phyloP scores from a whole-genome alignment of 2,797 vertebrate species.

The Sardinella longiceps region DNA sequence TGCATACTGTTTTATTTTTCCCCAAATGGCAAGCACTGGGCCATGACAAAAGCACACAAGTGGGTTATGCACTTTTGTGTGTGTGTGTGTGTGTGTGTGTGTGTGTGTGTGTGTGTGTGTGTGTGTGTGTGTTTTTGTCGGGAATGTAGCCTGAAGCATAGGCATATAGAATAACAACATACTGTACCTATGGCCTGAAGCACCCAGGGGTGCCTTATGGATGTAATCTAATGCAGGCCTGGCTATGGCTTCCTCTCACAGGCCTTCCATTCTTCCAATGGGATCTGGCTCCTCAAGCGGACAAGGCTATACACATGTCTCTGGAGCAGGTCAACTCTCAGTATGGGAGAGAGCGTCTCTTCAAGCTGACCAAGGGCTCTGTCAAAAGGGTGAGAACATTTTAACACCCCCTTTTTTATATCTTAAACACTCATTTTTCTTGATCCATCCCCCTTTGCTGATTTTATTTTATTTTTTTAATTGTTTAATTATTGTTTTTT shows the following conservation, averaged over 20 bases:
- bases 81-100: too few relatives aligned
- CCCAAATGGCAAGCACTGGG: too few relatives aligned
- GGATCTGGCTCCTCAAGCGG: conserved; percentile 52
- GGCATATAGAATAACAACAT: too few relatives aligned
- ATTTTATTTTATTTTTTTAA: too few relatives aligned
- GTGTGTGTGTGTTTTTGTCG: background rate
- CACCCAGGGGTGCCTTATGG: background rate
- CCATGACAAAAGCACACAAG: background rate
- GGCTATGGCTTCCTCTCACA: conserved; percentile 40
- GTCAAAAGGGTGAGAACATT: conserved; percentile 55
- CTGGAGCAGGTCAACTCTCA: conserved; percentile 60
- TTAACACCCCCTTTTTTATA: background rate
- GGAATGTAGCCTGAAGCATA: too few relatives aligned
- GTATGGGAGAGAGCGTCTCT: conserved; percentile 51
- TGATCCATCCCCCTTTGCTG: too few relatives aligned
- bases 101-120: too few relatives aligned
- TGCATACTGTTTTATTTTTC: too few relatives aligned
- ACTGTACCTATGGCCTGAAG: too few relatives aligned
- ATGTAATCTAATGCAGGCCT: background rate
- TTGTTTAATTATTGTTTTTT: too few relatives aligned
- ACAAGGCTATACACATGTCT: conserved; percentile 54
- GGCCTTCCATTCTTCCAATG: conserved; percentile 51
- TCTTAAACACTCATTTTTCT: too few relatives aligned
- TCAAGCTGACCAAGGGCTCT: conserved; percentile 54
- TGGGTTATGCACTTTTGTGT: background rate